Base-by-base conservation (phyloP, 1,140 invertebrate genomes). In the Lanistes nyassanus region DNA sequence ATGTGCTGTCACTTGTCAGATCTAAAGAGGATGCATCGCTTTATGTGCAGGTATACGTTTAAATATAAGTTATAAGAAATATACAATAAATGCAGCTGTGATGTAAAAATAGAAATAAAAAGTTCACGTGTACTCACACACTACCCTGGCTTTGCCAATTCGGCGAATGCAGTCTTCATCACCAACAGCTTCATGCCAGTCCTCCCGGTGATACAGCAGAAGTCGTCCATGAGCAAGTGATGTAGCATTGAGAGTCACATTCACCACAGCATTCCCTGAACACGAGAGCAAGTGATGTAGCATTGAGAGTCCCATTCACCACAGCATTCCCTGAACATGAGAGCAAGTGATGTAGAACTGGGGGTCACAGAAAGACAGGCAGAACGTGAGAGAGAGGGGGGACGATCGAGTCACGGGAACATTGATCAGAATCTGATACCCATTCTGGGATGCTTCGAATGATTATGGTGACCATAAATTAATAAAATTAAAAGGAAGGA, bases 81-180 rank as follows among this genome's bases (percentile, higher is more conserved):
- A 65, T 23, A 11, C 62, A 60, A 11, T 7, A 2, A 26, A 31
- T 31, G 23, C 9, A 60, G 23, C 13, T 3, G 1, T 60, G 23
- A 11, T 26, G 23, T 26, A 16, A 60, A 60, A 60, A 60, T 26
- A 23, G 9, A 60, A 60, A 60, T 19, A 23, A 60, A 11, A 60
- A 60, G 31, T n/a, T 9, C 23, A 58, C 68, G 31, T 66, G 4
- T 5, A 62, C 71, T 51, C 31, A 84, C 82, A 76, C 68, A 86
- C 81, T 80, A 55, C 62, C 67, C 80, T 79, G 3, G 85, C 60
- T 88, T 89, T 72, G 83, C 88, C 51, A 89, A 83, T 80, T 88
- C 91, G 80, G 83, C 90, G 70, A 86, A 88, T 5, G 87, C 89
- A 55, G 84, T 86, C 76, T 88, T 90, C 31, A 76, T 84, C 82